Evolutionary conservation across 2,797 vertebrate genomes (phyloP), one percentile per base, ranked within the genome.

Genomic region (Champsocephalus gunnari): DNA sequence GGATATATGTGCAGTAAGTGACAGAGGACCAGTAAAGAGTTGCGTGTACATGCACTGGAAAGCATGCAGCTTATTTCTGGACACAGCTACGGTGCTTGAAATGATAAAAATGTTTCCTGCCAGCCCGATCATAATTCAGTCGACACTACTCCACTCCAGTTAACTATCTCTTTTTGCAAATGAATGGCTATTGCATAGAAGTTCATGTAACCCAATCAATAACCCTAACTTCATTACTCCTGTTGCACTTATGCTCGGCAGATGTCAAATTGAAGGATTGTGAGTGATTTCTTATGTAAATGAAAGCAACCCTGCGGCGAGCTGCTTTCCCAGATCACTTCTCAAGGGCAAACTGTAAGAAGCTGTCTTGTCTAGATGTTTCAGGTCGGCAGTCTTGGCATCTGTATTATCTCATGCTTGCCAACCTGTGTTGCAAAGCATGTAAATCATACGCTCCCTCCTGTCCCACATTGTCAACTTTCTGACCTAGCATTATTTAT

Each of bases 251-350:
- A 86, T 88, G 90, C 80, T 87, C 83, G 79, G 89, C 86, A 84
- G 77, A 87, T 89, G 90, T 94, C 93, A 92, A 77, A 87, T 84
- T 94, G 91, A 96, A 89, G 84, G 87, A 94, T 89, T 83, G 84
- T 92, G 91, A 89, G 86, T 92, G 92, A 93, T 93, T 94, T 91
- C 85, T 79, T 89, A 94, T 93, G 92, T 91, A 95, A 96, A 96
- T 95, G 85, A 90, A 90, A 90, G 80, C 73, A 75, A 85, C 85
- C 34, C 84, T 83, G 80, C 81, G 8, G 89, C 16, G 69, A 84
- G 77, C 72, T 43, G 73, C 69, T 85, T 60, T 85, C 80, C 28
- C 72, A 59, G n/a, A 83, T 85, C 79, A 76, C 89, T 81, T 90
- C 90, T 93, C 87, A 95, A 94, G 94, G 92, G 86, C 92, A 85